phyloP scores from a whole-genome alignment of 2,113 vertebrate genomes.

The Hypocryptadius cinnamomeus region DNA sequence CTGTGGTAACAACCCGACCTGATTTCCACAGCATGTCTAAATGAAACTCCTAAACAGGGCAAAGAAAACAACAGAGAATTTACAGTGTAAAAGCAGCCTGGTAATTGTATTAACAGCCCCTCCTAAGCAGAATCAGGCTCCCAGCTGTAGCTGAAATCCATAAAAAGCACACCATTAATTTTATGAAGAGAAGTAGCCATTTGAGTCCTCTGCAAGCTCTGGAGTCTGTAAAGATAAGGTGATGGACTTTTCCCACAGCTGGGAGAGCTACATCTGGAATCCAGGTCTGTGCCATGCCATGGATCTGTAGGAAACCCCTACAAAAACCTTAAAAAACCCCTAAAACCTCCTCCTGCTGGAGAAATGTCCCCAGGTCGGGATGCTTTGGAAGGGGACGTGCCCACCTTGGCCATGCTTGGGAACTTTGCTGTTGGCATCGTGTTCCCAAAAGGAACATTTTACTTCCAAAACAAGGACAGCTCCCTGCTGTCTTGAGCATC shows the following conservation, averaged over 20 bases:
- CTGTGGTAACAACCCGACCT: constrained; percentile 4
- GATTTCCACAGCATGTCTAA: constrained; percentile 14
- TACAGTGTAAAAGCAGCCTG: background rate
- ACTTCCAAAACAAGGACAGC: background rate
- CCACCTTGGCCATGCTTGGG: fast-evolving
- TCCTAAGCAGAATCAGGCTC: constrained; percentile 29
- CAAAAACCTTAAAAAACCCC: background rate
- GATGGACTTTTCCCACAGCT: background rate
- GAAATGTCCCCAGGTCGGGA: background rate
- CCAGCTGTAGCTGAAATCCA: constrained; percentile 24
- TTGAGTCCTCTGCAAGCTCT: constrained; percentile 25
- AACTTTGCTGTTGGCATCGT: fast-evolving
- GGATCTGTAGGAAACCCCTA: background rate
- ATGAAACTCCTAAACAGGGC: background rate
- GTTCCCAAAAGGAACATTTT: background rate
- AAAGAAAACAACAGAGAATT: constrained; percentile 29
- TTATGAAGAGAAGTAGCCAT: constrained; percentile 47
- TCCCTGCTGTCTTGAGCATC: background rate
- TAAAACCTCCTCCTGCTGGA: background rate
- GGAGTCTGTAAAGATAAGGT: constrained; percentile 45
- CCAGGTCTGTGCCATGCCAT: background rate
- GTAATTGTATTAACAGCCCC: constrained; percentile 38
- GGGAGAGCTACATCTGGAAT: background rate
- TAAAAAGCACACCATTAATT: constrained; percentile 39
- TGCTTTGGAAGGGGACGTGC: fast-evolving